These are phyloP conservation scores for Myioborus melanocephalus DNA, from an alignment of 2,797 vertebrate genomes.

Conservation along the genomic window DNA sequence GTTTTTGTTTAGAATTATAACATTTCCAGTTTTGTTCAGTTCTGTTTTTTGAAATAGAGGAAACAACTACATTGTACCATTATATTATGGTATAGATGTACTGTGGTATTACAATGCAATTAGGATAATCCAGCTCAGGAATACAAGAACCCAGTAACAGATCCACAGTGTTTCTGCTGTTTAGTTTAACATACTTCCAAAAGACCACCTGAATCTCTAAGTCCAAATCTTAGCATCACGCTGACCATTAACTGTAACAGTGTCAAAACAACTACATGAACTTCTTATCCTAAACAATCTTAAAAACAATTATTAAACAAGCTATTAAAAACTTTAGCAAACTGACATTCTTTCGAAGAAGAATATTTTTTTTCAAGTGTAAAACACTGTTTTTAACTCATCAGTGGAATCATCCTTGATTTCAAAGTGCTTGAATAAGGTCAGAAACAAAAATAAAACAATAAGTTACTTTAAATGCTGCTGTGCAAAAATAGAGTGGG, in stretches of 20 bases:
- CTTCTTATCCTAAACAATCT: neutral
- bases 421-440: neutral
- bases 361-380: neutral
- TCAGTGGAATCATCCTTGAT: neutral
- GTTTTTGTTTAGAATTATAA: neutral
- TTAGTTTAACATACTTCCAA: neutral
- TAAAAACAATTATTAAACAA: neutral
- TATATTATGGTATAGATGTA: no score
- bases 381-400: neutral
- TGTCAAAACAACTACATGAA: neutral
- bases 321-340: neutral
- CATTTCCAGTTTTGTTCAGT: neutral
- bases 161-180: neutral
- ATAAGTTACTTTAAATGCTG: neutral
- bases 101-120: neutral
- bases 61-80: neutral
- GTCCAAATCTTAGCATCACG: neutral
- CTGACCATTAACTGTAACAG: neutral
- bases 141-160: neutral
- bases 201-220: constrained; percentile 3
- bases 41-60: neutral
- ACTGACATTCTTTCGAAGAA: neutral
- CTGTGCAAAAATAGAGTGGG: neutral
- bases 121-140: neutral
- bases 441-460: neutral